A percentile compares a stretch with the other conserved stretches of the same genome.
phyloP scores from a whole-genome alignment of 2,113 vertebrate genomes.

The Phrynosoma platyrhinos region DNA sequence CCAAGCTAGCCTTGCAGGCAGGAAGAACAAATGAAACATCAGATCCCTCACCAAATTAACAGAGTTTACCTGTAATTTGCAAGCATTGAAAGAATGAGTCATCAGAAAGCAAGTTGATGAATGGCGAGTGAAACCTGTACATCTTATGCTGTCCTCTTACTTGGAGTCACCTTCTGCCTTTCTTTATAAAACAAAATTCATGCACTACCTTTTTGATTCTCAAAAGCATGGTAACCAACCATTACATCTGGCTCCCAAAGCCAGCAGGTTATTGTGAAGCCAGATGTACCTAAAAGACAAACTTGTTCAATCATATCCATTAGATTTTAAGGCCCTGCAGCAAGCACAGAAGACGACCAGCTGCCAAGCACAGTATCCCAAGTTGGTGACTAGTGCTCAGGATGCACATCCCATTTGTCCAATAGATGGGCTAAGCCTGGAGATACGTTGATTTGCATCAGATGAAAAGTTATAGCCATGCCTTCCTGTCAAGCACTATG shows the following conservation, averaged over 20 bases:
- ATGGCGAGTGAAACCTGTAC: too few species aligned
- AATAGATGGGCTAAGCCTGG: not conserved
- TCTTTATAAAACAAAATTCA: not conserved
- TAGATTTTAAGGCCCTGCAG: not conserved
- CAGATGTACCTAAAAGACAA: not conserved
- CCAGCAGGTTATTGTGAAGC: not conserved
- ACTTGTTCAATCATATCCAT: not conserved
- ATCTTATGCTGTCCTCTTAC: too few species aligned
- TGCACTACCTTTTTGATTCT: too few species aligned
- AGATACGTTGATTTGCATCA: accelerated
- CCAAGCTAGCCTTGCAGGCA: too few species aligned
- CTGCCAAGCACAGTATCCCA: not conserved
- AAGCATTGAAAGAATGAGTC: too few species aligned
- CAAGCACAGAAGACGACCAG: too few species aligned
- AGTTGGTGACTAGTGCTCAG: not conserved
- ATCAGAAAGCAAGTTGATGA: too few species aligned
- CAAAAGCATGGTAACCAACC: too few species aligned
- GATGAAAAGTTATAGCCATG: accelerated
- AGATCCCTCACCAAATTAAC: too few species aligned
- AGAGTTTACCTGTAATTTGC: too few species aligned
- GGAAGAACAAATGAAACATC: too few species aligned
- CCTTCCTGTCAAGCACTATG: not conserved
- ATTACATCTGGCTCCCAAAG: not conserved
- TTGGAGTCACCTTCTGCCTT: not conserved
- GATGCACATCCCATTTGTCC: not conserved